Base-by-base conservation (phyloP, 2,797 vertebrate species). In the Pyrocephalus nanus region DNA sequence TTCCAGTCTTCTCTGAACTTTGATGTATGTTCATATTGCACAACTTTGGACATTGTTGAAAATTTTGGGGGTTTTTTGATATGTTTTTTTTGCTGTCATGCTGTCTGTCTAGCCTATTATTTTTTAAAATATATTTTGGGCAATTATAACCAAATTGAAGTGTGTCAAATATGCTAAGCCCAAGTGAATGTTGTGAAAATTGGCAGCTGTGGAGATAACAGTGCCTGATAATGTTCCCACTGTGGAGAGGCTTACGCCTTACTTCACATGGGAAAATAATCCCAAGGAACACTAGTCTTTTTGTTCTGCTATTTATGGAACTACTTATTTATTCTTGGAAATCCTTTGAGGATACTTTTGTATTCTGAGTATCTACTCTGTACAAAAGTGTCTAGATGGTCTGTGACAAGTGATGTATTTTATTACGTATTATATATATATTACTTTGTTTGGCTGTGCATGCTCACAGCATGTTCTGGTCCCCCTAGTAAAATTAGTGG, bases 261-360 rank as follows among this genome's bases (percentile, higher is more conserved):
- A 53, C 79, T 95, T 96, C 90, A 81, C 65, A 4, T 91, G 93
- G 95, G 91, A 95, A 95, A 94, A 88, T 54, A 88, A 86, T 88
- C 76, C 65, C 76, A 78, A 76, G 72, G 82, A 91, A 66, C 76
- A 81, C 85, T 62, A 88, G 73, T 72, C 88, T 51, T 95, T 83
- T 32, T 43, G 34, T 72, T 86, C 65, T 66, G 34, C 90, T 96
- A 90, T 96, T 96, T 95, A 80, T 81, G 72, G 88, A 92, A 51
- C 43, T 75, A 36, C 73, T 93, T 53, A 70, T 91, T 94, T 94
- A 96, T 96, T 91, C 90, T 96, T 75, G 74, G 89, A 91, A 94
- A 76, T 94, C 91, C 87, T 92, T 91, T 50, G 92, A 88, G 95
- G 82, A 47, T 74, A 67, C 73, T 95, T 92, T 77, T 85, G 58